A percentile compares a stretch with the other conserved stretches of the same genome.
Evolutionary conservation across 64 coral and sea anemone genomes (phyloP).

Genomic region (Montipora efflorescens): DNA sequence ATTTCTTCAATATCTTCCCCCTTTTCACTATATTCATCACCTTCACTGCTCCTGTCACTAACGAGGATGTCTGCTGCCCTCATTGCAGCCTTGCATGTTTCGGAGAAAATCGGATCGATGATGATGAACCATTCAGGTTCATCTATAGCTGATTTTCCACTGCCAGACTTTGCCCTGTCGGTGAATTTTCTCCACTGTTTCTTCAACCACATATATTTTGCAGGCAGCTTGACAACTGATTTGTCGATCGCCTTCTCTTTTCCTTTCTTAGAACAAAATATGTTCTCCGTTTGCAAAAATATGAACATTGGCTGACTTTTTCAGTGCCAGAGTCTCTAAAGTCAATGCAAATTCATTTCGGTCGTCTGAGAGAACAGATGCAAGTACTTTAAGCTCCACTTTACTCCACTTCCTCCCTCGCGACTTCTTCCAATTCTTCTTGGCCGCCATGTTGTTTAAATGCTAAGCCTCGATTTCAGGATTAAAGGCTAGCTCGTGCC

Average conservation of each 20-base stretch:
- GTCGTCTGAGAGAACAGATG: constrained; percentile 57
- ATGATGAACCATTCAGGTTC: constrained; percentile 63
- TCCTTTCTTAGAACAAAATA: neutral
- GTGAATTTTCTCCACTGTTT: constrained; percentile 56
- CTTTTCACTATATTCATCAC: constrained; percentile 15
- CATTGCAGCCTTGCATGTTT: constrained; percentile 39
- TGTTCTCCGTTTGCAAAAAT: constrained; percentile 39
- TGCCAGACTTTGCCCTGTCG: constrained; percentile 64
- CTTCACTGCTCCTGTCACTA: neutral
- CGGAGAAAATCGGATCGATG: constrained; percentile 63
- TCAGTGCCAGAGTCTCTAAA: constrained; percentile 55
- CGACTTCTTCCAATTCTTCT: constrained; percentile 20
- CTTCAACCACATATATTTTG: constrained; percentile 68
- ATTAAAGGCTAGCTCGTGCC: neutral
- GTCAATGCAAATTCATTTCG: constrained; percentile 62
- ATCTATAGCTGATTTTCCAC: constrained; percentile 67
- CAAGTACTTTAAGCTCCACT: constrained; percentile 40
- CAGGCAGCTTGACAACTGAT: constrained; percentile 62
- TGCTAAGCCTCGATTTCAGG: neutral
- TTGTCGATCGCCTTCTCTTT: constrained; percentile 50
- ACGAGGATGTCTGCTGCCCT: constrained; percentile 24
- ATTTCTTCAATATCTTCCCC: neutral
- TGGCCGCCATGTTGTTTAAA: constrained; percentile 51
- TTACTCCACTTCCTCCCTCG: constrained; percentile 35
- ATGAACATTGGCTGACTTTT: constrained; percentile 67